Evolutionary conservation across 2,888 invertebrate species (phyloP), one percentile per base, ranked within the genome.

Genomic region (Hylaea fasciaria): DNA sequence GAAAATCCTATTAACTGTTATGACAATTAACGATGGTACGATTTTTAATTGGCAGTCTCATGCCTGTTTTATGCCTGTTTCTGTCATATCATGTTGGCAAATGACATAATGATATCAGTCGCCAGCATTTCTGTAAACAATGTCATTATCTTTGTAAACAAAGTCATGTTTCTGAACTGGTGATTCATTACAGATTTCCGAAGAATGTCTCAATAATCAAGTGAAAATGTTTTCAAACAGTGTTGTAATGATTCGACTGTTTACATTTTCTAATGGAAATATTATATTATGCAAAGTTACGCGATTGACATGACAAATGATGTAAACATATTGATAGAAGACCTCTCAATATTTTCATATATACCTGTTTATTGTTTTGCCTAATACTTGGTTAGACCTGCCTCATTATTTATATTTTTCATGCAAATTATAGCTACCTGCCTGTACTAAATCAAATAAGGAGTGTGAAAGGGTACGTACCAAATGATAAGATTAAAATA

Each of bases 401-500:
- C 22, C 22, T 22, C 22, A 5, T 22, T 12, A n/a, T 22, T 37
- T 32, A 13, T n/a, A 32, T 11, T 39, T 14, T 22, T 41, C n/a
- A 50, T 57, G 49, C 37, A 43, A 37, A 14, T 22, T 3, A 3
- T 41, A 5, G 13, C 14, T n/a, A 16, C 12, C 40, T 56, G 39
- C 17, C 28, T 41, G 22, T 22, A 35, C 35, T 3, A 16, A 40
- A 50, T 13, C 32, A 28, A 14, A 51, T 32, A 40, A 49, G 56
- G 16, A 37, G 37, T 28, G n/a, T n/a, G n/a, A 61, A 52, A 43
- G 32, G 54, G 58, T 64, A 64, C 63, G 37, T 64, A 64, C 63
- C 63, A 63, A 61, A 62, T 60, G 11, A 65, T 52, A 58, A 65
- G 65, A 68, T 52, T 48, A 52, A 63, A 32, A 29, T 62, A 68